Conservation (phyloP, 2,888 invertebrate genomes). For the Acrobasis repandana region DNA sequence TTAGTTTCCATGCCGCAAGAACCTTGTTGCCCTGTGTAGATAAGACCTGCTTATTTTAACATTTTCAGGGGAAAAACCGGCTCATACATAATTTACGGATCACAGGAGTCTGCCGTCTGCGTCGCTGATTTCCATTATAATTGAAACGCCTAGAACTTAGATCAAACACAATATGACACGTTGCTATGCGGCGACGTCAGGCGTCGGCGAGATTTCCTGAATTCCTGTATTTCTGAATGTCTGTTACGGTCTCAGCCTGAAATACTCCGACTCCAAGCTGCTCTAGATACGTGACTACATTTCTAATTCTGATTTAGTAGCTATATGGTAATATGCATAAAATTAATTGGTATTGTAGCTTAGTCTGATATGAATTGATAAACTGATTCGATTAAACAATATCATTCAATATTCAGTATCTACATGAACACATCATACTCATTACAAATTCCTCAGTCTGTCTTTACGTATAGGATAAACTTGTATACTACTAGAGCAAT, state of each 20-base stretch:
- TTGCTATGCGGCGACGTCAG: slow-evolving; percentile 13
- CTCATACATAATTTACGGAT: slow-evolving; percentile 1
- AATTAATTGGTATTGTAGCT: no score
- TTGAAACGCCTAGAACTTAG: slow-evolving; percentile 12
- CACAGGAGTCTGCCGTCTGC: neutral
- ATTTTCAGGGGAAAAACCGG: neutral
- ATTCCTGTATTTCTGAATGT: neutral
- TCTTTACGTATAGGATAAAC: no score
- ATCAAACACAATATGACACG: slow-evolving; percentile 1
- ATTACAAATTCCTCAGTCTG: no score
- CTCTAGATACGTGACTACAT: neutral
- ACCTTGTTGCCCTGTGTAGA: no score
- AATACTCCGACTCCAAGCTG: neutral
- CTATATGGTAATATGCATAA: no score
- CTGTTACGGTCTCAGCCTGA: neutral
- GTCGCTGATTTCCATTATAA: slow-evolving; percentile 15
- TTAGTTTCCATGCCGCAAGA: no score
- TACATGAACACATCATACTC: no score
- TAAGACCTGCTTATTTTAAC: neutral
- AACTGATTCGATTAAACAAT: no score
- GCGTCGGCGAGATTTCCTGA: slow-evolving; percentile 7
- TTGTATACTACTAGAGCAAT: no score
- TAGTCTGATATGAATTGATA: no score
- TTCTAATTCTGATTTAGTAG: neutral
- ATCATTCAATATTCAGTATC: no score